Percentiles rank a stretch among this genome's conserved stretches.
Conservation (phyloP, 1,140 invertebrate species). For the Magallana angulata region DNA sequence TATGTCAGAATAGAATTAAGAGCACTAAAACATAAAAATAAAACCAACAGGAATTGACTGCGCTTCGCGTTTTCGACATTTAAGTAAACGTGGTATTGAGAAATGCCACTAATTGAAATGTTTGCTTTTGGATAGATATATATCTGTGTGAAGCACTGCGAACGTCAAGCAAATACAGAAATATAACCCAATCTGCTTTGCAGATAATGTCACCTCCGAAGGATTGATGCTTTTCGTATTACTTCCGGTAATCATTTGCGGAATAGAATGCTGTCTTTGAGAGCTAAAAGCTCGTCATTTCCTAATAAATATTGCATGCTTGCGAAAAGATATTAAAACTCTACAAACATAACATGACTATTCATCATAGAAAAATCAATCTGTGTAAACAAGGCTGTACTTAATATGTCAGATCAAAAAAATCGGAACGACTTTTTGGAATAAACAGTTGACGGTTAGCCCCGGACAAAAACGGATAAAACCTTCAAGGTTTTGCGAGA, state of each 20-base stretch:
- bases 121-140: background rate
- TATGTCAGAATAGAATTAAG: too few species aligned
- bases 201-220: background rate
- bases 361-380: constrained; percentile 30
- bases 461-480: constrained; percentile 5
- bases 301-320: constrained; percentile 34
- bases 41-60: background rate
- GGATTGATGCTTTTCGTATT: background rate
- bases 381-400: background rate
- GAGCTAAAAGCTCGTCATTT: constrained; percentile 30
- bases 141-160: background rate
- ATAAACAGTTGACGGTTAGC: background rate
- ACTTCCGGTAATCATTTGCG: background rate
- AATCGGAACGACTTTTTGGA: background rate
- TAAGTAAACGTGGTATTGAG: background rate
- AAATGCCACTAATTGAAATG: background rate
- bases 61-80: background rate
- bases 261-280: constrained; percentile 4
- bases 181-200: background rate
- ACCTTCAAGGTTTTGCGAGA: background rate
- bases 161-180: constrained; percentile 27
- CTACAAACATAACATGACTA: constrained; percentile 6
- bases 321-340: constrained; percentile 23
- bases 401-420: constrained; percentile 12
- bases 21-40: too few species aligned